Evolutionary conservation across 2,888 invertebrate genomes (phyloP).

Genomic region (Cantharis rufa): DNA sequence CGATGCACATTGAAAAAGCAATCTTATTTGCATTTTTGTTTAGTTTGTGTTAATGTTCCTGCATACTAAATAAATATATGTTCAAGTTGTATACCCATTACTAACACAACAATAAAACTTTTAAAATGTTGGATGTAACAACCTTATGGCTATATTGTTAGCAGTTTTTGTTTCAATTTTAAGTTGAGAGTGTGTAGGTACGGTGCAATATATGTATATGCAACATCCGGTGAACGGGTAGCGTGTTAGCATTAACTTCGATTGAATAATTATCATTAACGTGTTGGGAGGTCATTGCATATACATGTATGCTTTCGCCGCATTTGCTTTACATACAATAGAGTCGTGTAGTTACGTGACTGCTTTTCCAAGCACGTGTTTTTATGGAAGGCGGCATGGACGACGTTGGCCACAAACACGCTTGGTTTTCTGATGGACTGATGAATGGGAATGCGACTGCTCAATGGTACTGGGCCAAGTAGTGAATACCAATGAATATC

Average conservation of each 20-base stretch:
- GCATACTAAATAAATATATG: not conserved
- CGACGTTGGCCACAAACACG: constrained; percentile 32
- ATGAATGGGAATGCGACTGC: constrained; percentile 47
- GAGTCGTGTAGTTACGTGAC: constrained; percentile 53
- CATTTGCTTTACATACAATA: constrained; percentile 54
- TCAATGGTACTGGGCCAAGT: constrained; percentile 41
- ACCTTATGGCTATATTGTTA: not conserved
- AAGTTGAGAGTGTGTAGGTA: not conserved
- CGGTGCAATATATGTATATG: constrained; percentile 15
- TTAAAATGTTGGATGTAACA: not conserved
- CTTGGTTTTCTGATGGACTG: constrained; percentile 41
- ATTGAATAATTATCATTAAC: constrained; percentile 54
- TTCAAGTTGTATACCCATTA: not conserved
- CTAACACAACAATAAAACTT: not conserved
- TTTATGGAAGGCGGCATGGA: constrained; percentile 43
- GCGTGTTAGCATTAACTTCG: constrained; percentile 40
- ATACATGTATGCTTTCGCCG: constrained; percentile 44
- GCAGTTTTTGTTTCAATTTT: not conserved
- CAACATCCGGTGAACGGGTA: constrained; percentile 37
- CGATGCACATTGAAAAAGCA: constrained; percentile 25
- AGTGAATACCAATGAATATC: constrained; percentile 47
- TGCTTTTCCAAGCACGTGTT: constrained; percentile 51
- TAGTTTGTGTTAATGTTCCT: not conserved
- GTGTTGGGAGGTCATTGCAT: constrained; percentile 52
- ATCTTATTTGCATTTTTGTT: constrained; percentile 4